Base-by-base conservation (phyloP, 2,888 invertebrate genomes). In the Sphaerophoria rueppellii region DNA sequence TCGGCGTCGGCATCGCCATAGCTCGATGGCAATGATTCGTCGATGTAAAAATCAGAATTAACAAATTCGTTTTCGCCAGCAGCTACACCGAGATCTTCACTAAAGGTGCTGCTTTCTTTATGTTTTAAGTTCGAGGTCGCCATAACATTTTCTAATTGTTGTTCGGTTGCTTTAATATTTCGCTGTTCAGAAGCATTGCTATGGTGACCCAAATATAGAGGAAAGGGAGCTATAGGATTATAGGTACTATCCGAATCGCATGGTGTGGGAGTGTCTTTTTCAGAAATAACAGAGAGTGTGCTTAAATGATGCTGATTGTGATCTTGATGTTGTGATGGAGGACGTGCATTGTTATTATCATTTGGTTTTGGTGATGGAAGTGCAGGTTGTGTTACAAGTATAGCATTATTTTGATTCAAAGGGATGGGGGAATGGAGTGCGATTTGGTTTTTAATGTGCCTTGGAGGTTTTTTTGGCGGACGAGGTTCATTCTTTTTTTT, bases 21-120 rank as follows among this genome's bases (percentile, higher is more conserved):
- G 91, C 96, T 96, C 89, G 96, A 96, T 80, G 96, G 96, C 92
- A 96, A 94, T 87, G 96, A 96, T 92, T 97, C 97, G 90, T 97
- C 97, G 92, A 97, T 96, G 93, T 96, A 97, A 94, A 95, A 96
- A 91, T 97, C 96, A 63, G 96, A 95, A 90, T 94, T 95, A 89
- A 95, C 94, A 92, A 96, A 96, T 92, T 96, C 96, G 67, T 69
- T 86, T 79, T 87, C 87, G 52, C 81, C 86, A 12, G 11, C 43
- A 24, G 24, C 24, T 24, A 24, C 24, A 24, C 24, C 24, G 2
- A 24, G 24, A 57, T 61, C 74, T 58, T 71, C 71, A 32, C 71
- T 54, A 14, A 35, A 54, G 78, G 35, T 60, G 81, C 32, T 60
- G 74, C 61, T 60, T 85, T 83, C 77, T 74, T 86, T 72, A 70